Percentiles rank a stretch among this genome's conserved stretches.
Evolutionary conservation across 2,888 invertebrate genomes (phyloP).

Genomic region (Brachyopa scutellaris): DNA sequence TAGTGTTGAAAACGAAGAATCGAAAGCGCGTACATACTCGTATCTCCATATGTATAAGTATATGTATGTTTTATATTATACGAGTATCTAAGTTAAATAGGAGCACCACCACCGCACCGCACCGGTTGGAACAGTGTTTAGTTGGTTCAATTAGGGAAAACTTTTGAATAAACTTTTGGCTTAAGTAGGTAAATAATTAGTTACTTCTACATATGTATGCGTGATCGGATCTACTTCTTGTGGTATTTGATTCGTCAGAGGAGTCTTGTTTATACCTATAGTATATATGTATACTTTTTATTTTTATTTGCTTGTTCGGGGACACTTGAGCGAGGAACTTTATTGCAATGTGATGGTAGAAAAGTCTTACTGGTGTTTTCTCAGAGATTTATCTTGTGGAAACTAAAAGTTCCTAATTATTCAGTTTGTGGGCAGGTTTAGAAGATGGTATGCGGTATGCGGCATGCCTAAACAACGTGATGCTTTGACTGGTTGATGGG

Average conservation of each 20-base stretch:
- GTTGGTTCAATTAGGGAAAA: conserved; percentile 65
- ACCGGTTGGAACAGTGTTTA: conserved; percentile 39
- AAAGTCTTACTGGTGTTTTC: background rate
- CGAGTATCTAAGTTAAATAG: conserved; percentile 6
- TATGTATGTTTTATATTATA: no score
- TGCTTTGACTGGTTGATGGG: background rate
- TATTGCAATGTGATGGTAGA: background rate
- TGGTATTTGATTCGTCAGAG: conserved; percentile 19
- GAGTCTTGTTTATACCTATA: conserved; percentile 17
- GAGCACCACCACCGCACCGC: conserved; percentile 19
- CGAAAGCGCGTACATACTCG: conserved; percentile 42
- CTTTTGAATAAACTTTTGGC: conserved; percentile 65
- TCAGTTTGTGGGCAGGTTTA: background rate
- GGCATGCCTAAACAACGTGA: background rate
- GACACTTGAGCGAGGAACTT: conserved; percentile 17
- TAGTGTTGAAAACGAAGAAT: conserved; percentile 41
- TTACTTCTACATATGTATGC: conserved; percentile 14
- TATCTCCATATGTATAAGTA: no score
- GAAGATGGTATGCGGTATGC: background rate
- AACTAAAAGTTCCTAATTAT: conserved; percentile 46
- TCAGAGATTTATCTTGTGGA: conserved; percentile 24
- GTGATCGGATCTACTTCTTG: conserved; percentile 5
- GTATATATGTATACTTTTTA: no score
- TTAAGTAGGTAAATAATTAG: conserved; percentile 68
- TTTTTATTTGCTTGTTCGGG: background rate